A percentile compares a stretch with the other conserved stretches of the same genome.
phyloP scores from a whole-genome alignment of 2,113 vertebrate genomes.

The Anas platyrhynchos region DNA sequence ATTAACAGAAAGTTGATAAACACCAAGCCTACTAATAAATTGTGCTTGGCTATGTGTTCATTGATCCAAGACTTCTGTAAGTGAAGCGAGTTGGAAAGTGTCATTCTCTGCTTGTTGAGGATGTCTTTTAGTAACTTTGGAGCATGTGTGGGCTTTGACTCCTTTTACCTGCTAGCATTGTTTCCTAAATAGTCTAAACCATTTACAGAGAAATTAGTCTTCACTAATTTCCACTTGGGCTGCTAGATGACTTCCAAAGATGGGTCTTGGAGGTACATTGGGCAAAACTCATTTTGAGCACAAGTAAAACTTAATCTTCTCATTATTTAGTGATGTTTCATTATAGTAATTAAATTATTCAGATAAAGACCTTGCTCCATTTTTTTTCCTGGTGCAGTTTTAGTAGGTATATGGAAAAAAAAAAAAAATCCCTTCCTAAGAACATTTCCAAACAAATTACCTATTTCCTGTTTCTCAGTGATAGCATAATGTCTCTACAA shows the following conservation, averaged over 20 bases:
- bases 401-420: neutral
- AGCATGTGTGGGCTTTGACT: neutral
- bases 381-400: neutral
- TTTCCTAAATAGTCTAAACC: neutral
- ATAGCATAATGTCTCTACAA: neutral
- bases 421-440: neutral
- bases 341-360: neutral
- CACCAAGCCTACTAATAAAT: neutral
- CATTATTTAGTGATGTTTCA: neutral
- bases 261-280: neutral
- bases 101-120: neutral
- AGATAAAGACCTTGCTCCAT: neutral
- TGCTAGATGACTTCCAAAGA: neutral
- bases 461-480: neutral
- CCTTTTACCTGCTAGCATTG: neutral
- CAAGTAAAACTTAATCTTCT: neutral
- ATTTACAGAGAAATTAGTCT: neutral
- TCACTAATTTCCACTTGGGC: neutral
- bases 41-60: rapidly evolving
- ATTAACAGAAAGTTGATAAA: neutral
- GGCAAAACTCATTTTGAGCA: neutral
- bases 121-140: neutral
- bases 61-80: neutral
- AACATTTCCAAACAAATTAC: neutral
- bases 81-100: neutral